Evolutionary conservation across 2,888 invertebrate genomes (phyloP).

Genomic region (Torymus tubicola): DNA sequence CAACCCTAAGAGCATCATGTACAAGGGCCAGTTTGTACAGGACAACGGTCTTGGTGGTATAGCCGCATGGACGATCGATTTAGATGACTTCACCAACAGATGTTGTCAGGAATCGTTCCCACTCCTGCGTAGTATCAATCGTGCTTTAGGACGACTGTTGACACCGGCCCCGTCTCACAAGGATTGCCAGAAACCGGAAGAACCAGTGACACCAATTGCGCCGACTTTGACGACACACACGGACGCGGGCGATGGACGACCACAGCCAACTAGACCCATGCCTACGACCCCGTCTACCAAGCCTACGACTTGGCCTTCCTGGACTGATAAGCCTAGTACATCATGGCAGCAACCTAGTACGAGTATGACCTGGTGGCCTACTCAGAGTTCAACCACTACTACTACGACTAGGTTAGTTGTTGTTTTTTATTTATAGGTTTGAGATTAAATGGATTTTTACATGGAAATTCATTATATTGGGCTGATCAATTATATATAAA

Average conservation of each 20-base stretch:
- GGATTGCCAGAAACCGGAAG: conserved; percentile 84
- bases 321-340: conserved; percentile 68
- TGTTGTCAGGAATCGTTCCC: conserved; percentile 90
- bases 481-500: too few relatives aligned
- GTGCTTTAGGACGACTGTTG: conserved; percentile 81
- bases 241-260: conserved; percentile 77
- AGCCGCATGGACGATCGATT: conserved; percentile 91
- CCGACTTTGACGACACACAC: conserved; percentile 85
- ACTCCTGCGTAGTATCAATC: conserved; percentile 85
- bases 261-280: conserved; percentile 64
- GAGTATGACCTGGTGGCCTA: conserved; percentile 50
- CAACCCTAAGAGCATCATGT: conserved; percentile 85
- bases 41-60: conserved; percentile 87
- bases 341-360: conserved; percentile 61
- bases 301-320: conserved; percentile 71
- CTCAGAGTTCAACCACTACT: conserved; percentile 30
- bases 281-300: conserved; percentile 64
- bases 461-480: too few relatives aligned
- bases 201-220: conserved; percentile 86
- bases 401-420: conserved; percentile 68
- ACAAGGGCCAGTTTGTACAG: conserved; percentile 87
- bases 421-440: too few relatives aligned
- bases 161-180: conserved; percentile 78
- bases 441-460: too few relatives aligned
- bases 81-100: conserved; percentile 91